Evolutionary conservation across 92 coral and sea anemone species (phyloP), one percentile per base, ranked within the genome.

Genomic region (Meandrina meandrites): DNA sequence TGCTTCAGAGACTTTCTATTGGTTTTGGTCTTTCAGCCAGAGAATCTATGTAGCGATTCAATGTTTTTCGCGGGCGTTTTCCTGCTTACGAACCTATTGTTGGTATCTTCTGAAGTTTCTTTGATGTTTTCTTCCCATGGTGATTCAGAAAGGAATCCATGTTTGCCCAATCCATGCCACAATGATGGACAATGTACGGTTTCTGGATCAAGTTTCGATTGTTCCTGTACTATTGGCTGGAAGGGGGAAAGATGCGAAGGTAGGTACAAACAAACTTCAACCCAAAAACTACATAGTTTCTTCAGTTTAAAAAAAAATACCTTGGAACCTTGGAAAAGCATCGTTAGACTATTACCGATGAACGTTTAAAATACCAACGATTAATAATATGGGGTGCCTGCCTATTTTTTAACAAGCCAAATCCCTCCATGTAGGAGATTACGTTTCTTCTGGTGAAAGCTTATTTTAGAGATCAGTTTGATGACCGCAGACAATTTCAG

Each of bases 161-260:
- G 98, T 40, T 90, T 89, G 28, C 98, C 98, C 8, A 97, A 97
- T 57, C 99, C 99, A 0, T 97, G 99, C 37, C 85, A 92, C 70
- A 91, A 95, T 82, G 98, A 94, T 17, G 99, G 98, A n/a, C 88
- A 95, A 28, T 97, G 99, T 75, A 90, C 93, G 5, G 90, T 93
- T 17, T 92, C 95, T 5, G 98, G 96, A 6, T 81, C 94, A 47
- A 94, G 92, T 78, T 97, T 90, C 42, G 99, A 97, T 32, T 97
- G 99, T 64, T 95, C 99, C 2, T 97, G 99, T 82, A 80, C 96
- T 31, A 80, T 87, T 60, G 99, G 99, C 15, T 89, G 95, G 93
- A 93, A 92, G 70, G 99, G 99, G 22, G 98, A 93, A 34, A 90
- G 90, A 70, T 97, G 99, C 62, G 96, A 97, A 92, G 97, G 99